These are phyloP conservation scores for Nymphalis polychloros DNA, from an alignment of 2,888 invertebrate species.

Conservation along the genomic window DNA sequence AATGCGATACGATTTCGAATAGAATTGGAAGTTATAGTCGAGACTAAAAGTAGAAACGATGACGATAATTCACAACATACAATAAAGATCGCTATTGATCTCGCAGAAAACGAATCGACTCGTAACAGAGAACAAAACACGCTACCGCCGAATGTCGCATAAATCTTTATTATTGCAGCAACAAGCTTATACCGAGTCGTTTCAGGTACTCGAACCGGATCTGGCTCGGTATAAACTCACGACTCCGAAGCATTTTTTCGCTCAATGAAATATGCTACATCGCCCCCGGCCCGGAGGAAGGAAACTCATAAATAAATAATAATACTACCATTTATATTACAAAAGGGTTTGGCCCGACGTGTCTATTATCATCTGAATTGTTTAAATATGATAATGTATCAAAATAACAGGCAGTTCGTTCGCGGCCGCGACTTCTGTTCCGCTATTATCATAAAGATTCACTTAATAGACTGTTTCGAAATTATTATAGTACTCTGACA, in stretches of 20 bases:
- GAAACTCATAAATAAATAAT: slow-evolving; percentile 82
- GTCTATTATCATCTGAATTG: slow-evolving; percentile 82
- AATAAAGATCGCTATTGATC: slow-evolving; percentile 80
- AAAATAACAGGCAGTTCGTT: slow-evolving; percentile 78
- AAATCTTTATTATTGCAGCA: slow-evolving; percentile 82
- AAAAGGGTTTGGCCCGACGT: slow-evolving; percentile 80
- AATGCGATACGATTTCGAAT: slow-evolving; percentile 68
- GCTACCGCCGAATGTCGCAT: slow-evolving; percentile 81
- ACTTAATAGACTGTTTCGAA: slow-evolving; percentile 80
- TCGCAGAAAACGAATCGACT: slow-evolving; percentile 78
- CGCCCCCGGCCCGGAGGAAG: slow-evolving; percentile 76
- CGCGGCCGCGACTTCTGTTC: slow-evolving; percentile 78
- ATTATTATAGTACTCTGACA: slow-evolving; percentile 76
- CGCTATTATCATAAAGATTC: slow-evolving; percentile 79
- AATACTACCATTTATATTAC: slow-evolving; percentile 82
- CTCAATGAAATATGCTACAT: slow-evolving; percentile 79
- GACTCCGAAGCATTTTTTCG: slow-evolving; percentile 78
- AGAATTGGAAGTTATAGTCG: slow-evolving; percentile 66
- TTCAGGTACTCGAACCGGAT: slow-evolving; percentile 80
- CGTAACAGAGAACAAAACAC: slow-evolving; percentile 79
- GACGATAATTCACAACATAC: slow-evolving; percentile 73
- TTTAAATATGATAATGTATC: slow-evolving; percentile 82
- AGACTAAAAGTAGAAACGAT: slow-evolving; percentile 65
- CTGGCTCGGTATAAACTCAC: slow-evolving; percentile 74
- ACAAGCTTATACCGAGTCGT: slow-evolving; percentile 78